Evolutionary conservation across 2,797 vertebrate genomes (phyloP).

Genomic region (Mormyrops boulengeri): DNA sequence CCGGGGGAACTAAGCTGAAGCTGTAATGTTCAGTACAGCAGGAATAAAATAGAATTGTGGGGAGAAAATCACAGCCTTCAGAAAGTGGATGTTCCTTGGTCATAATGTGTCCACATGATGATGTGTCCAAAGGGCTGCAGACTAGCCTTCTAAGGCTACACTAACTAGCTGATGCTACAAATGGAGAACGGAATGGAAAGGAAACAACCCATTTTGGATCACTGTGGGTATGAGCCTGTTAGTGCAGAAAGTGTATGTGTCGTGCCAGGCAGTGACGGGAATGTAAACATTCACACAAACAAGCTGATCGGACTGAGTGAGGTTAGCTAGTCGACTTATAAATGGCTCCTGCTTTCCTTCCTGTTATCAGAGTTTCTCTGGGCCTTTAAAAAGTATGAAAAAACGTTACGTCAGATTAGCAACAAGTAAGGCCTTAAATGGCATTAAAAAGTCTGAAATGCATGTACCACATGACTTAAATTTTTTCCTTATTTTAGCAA

Average conservation of each 20-base stretch:
- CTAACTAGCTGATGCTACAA: background rate
- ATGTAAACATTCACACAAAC: background rate
- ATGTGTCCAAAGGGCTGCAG: background rate
- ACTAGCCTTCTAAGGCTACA: background rate
- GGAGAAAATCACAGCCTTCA: background rate
- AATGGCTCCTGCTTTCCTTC: background rate
- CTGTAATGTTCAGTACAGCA: background rate
- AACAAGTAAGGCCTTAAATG: background rate
- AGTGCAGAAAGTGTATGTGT: background rate
- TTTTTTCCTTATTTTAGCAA: background rate
- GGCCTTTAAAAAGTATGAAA: background rate
- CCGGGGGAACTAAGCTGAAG: background rate
- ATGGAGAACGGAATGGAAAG: background rate
- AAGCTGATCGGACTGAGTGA: background rate
- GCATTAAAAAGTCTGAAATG: background rate
- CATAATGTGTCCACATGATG: background rate
- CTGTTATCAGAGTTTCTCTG: too few relatives aligned
- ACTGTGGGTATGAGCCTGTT: background rate
- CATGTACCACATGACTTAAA: background rate
- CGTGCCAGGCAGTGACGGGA: background rate
- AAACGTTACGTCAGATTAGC: background rate
- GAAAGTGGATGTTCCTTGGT: background rate
- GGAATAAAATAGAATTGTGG: background rate
- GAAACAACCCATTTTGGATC: background rate
- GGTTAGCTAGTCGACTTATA: background rate